Evolutionary conservation across 2,888 invertebrate genomes (phyloP).

Genomic region (Phengaris arion): DNA sequence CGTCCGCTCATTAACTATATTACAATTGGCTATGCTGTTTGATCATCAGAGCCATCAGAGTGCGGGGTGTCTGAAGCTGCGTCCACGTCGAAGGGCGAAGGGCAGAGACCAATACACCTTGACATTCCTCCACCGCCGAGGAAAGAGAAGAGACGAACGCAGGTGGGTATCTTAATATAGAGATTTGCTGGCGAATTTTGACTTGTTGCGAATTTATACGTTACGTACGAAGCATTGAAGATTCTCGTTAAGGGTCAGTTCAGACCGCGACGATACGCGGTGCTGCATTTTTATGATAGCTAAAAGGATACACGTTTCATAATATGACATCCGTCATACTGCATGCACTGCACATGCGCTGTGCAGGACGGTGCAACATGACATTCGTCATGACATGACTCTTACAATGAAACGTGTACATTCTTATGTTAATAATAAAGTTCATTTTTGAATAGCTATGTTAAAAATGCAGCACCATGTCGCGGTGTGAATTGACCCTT

Average conservation of each 20-base stretch:
- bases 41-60: slow-evolving; percentile 50
- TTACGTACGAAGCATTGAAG: neutral
- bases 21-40: slow-evolving; percentile 29
- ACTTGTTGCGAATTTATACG: slow-evolving; percentile 2
- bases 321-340: too few species aligned
- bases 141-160: slow-evolving; percentile 59
- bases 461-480: too few species aligned
- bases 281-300: too few species aligned
- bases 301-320: too few species aligned
- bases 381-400: too few species aligned
- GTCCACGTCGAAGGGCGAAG: slow-evolving; percentile 58
- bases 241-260: neutral
- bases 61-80: slow-evolving; percentile 61
- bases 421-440: too few species aligned
- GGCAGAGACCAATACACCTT: slow-evolving; percentile 59
- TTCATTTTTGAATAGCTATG: too few species aligned
- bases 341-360: too few species aligned
- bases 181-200: neutral
- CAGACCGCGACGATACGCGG: too few species aligned
- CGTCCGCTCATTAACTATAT: neutral
- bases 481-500: too few species aligned
- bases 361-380: too few species aligned
- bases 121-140: slow-evolving; percentile 74
- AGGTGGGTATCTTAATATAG: slow-evolving; percentile 47
- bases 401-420: too few species aligned